A percentile compares a stretch with the other conserved stretches of the same genome.
Evolutionary conservation across 53 echinoderm and acorn worm genomes (phyloP).

Genomic region (Arbacia lixula): DNA sequence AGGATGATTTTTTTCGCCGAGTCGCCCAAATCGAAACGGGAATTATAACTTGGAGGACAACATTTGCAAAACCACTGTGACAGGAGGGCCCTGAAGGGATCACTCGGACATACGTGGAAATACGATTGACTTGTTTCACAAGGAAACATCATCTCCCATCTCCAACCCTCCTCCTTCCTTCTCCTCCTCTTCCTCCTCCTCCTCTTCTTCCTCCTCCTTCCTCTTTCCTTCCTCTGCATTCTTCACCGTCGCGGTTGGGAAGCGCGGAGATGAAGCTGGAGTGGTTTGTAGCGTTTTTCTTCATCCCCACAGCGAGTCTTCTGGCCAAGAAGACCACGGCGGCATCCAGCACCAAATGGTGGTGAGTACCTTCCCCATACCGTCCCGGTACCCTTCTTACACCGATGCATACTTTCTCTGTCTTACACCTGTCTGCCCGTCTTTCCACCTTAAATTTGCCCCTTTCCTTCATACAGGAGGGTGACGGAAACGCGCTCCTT

Average conservation of each 20-base stretch:
- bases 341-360: conserved; percentile 92
- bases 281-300: conserved; percentile 87
- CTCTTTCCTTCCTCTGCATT: too few species aligned
- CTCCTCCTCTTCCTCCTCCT: too few species aligned
- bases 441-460: too few species aligned
- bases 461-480: too few species aligned
- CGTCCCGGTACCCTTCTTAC: neutral
- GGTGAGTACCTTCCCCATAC: conserved; percentile 68
- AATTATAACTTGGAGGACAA: conserved; percentile 12
- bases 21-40: neutral
- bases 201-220: too few species aligned
- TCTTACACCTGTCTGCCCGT: too few species aligned
- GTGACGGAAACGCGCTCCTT: too few species aligned
- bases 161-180: too few species aligned
- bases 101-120: neutral
- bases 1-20: too few species aligned
- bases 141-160: too few species aligned
- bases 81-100: neutral
- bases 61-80: conserved; percentile 22
- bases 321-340: conserved; percentile 97
- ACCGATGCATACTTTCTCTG: too few species aligned
- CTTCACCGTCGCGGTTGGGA: too few species aligned
- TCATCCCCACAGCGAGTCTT: conserved; percentile 89
- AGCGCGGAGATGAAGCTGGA: conserved; percentile 89
- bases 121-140: conserved; percentile 12